Conservation (phyloP, 2,888 invertebrate species). For the Eudemis profundana region DNA sequence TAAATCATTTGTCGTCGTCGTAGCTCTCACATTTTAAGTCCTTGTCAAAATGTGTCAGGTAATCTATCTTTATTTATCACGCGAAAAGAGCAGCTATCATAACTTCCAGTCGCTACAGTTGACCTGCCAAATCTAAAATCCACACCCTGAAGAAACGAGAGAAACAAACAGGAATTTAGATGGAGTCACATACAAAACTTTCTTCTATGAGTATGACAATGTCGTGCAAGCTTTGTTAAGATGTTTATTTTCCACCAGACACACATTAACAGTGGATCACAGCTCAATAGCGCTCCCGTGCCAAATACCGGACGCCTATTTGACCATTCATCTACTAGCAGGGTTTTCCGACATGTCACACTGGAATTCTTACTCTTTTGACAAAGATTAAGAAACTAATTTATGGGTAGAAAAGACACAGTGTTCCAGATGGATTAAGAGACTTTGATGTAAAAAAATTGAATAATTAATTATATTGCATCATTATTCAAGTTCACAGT, state of each 20-base stretch:
- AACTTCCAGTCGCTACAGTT: too few relatives aligned
- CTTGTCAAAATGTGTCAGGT: too few relatives aligned
- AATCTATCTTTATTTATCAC: too few relatives aligned
- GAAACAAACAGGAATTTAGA: too few relatives aligned
- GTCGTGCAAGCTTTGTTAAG: neutral
- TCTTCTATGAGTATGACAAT: too few relatives aligned
- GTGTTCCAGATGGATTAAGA: neutral
- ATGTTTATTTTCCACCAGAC: neutral
- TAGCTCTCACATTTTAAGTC: too few relatives aligned
- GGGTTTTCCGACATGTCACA: constrained; percentile 44
- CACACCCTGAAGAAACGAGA: too few relatives aligned
- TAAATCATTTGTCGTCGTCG: too few relatives aligned
- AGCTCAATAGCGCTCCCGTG: constrained; percentile 27
- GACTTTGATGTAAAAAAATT: neutral
- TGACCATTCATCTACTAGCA: constrained; percentile 26
- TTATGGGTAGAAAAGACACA: constrained; percentile 4
- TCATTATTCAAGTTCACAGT: too few relatives aligned
- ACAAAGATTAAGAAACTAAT: constrained; percentile 16
- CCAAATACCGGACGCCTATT: constrained; percentile 36
- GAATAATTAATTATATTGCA: neutral
- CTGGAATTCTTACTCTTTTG: constrained; percentile 38
- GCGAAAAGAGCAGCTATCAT: too few relatives aligned
- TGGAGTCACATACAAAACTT: too few relatives aligned
- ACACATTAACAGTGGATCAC: constrained; percentile 3
- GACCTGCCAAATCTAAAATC: too few relatives aligned